Evolutionary conservation across 2,888 invertebrate genomes (phyloP), one percentile per base, ranked within the genome.

Genomic region (Tenthredo amoena): DNA sequence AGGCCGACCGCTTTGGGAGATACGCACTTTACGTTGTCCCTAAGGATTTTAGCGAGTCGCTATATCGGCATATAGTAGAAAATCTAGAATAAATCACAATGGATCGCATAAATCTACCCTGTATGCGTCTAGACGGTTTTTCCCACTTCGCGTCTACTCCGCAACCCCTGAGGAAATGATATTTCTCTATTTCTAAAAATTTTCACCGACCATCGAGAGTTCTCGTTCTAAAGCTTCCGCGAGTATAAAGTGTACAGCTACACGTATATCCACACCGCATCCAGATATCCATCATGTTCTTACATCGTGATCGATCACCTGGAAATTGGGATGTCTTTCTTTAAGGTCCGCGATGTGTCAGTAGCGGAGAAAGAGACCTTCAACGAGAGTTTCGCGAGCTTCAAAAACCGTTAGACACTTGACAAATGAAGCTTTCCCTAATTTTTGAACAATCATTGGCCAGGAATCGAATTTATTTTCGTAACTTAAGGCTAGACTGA

Each of bases 251-350:
- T 31, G 31, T n/a, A 62, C 5, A 18, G 50, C 15, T 50, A 50
- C 18, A 50, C 50, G 26, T 55, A 15, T 21, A 58, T 58, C 5
- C 5, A 31, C 3, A 31, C 68, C 68, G 72, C 21, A 12, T 40
- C 12, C 4, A 40, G 21, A 74, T 74, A 74, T 74, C 72, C 43
- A 74, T 74, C 72, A 74, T 21, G 72, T 40, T 74, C 43, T 40
- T 43, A 43, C 9, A 74, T 40, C 21, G 26, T 74, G 72, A 74
- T 74, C 21, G 72, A 74, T 74, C 72, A 21, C 72, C 72, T 74
- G 40, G 40, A 74, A 74, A 74, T 43, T 74, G 40, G 72, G 3
- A 43, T 74, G 40, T 74, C 43, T 74, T 62, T 26, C 26, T 26
- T 26, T 26, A 62, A 62, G 62, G 40, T 74, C 18, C 71, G 71